Percentiles rank a stretch among this genome's conserved stretches.
Conservation (phyloP, 2,113 vertebrate species). For the Elephantulus edwardii region DNA sequence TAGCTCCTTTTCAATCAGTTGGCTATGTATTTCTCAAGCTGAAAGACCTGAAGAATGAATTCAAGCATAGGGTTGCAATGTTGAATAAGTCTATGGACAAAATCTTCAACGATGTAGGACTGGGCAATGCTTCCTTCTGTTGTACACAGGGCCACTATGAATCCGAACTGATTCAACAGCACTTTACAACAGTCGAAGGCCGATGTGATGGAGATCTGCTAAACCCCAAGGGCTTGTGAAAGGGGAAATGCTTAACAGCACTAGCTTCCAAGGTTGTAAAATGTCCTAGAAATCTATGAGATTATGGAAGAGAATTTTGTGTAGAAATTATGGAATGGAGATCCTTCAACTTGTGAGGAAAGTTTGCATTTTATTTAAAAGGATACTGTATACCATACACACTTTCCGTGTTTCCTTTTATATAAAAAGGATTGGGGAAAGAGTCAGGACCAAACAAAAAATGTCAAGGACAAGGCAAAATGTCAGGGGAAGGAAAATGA, state of each 20-base stretch:
- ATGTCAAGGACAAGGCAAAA: background rate
- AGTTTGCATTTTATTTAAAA: background rate
- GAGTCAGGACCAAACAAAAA: background rate
- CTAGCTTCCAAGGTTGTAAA: conserved; percentile 53
- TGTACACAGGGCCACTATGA: background rate
- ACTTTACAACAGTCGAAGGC: background rate
- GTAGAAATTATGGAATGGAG: background rate
- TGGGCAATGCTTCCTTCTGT: too few relatives aligned
- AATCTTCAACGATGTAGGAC: too few relatives aligned
- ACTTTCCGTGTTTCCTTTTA: too few relatives aligned
- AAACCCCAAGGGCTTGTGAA: conserved; percentile 49
- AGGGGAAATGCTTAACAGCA: conserved; percentile 54
- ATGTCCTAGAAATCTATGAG: conserved; percentile 10
- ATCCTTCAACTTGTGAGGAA: background rate
- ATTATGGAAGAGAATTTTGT: background rate
- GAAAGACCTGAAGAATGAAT: too few relatives aligned
- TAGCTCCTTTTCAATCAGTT: too few relatives aligned
- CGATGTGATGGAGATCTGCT: conserved; percentile 22
- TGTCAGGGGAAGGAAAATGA: background rate
- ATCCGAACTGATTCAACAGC: background rate
- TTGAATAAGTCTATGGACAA: too few relatives aligned
- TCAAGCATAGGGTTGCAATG: too few relatives aligned
- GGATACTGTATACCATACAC: background rate
- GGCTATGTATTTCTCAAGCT: too few relatives aligned
- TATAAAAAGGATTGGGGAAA: background rate